phyloP scores from a whole-genome alignment of 2,888 invertebrate species.

The Parnassius mnemosyne region DNA sequence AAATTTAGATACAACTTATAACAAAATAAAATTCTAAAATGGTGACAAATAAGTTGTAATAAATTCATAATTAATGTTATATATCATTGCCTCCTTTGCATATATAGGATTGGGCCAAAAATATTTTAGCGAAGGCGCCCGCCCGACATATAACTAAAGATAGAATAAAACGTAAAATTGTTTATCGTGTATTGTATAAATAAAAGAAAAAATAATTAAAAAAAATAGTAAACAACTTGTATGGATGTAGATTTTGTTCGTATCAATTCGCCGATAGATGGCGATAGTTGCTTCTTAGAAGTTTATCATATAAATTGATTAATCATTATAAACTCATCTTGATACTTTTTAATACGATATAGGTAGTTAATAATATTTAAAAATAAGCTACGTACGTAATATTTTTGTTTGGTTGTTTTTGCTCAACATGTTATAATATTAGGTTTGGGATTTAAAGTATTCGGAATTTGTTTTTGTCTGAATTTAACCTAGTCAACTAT shows the following conservation, averaged over 20 bases:
- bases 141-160: background rate
- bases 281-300: conserved; percentile 34
- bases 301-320: background rate
- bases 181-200: background rate
- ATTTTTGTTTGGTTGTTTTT: background rate
- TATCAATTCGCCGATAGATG: conserved; percentile 35
- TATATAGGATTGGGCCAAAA: too few species aligned
- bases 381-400: conserved; percentile 2
- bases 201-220: background rate
- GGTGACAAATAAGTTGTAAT: too few species aligned
- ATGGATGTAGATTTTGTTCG: conserved; percentile 20
- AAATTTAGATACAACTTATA: too few species aligned
- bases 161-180: background rate
- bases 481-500: conserved; percentile 27
- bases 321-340: background rate
- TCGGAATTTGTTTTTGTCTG: conserved; percentile 5
- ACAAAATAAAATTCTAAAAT: too few species aligned
- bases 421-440: background rate
- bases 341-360: background rate
- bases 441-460: background rate
- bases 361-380: conserved; percentile 3
- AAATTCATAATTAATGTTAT: too few species aligned
- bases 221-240: background rate
- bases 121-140: too few species aligned
- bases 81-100: too few species aligned